Percentiles rank a stretch among this genome's conserved stretches.
Evolutionary conservation across 35 echinoderm and acorn worm genomes (phyloP).

Genomic region (Ptychodera flava): DNA sequence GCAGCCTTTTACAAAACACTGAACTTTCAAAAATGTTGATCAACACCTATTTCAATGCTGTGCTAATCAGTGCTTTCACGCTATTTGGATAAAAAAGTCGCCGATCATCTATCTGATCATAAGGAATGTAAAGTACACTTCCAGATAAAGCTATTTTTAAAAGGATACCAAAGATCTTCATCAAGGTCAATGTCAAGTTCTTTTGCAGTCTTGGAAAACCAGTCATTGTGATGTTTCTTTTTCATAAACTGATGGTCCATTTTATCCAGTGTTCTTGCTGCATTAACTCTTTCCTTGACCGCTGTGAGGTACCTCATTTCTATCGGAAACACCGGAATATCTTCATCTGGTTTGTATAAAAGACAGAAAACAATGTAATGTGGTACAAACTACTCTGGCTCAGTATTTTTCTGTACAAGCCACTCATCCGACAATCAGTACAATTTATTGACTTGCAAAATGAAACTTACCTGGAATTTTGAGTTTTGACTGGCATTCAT

Average conservation of each 20-base stretch:
- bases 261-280: conserved; percentile 60
- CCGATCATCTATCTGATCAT: neutral
- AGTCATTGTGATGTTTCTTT: conserved; percentile 83
- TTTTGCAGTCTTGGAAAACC: conserved; percentile 76
- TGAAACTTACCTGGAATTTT: too few species aligned
- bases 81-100: neutral
- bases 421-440: too few species aligned
- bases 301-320: conserved; percentile 55
- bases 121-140: neutral
- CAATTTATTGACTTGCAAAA: too few species aligned
- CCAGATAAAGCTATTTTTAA: neutral
- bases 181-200: conserved; percentile 80
- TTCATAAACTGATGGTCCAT: conserved; percentile 38
- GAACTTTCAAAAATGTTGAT: neutral
- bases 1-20: neutral
- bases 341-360: too few species aligned
- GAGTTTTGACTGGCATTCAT: too few species aligned
- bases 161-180: conserved; percentile 93
- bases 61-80: neutral
- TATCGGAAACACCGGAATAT: conserved; percentile 71
- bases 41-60: neutral
- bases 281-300: conserved; percentile 54
- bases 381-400: too few species aligned
- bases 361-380: too few species aligned
- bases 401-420: too few species aligned